phyloP scores from a whole-genome alignment of 1,140 invertebrate species.

The Drosophila arizonae region DNA sequence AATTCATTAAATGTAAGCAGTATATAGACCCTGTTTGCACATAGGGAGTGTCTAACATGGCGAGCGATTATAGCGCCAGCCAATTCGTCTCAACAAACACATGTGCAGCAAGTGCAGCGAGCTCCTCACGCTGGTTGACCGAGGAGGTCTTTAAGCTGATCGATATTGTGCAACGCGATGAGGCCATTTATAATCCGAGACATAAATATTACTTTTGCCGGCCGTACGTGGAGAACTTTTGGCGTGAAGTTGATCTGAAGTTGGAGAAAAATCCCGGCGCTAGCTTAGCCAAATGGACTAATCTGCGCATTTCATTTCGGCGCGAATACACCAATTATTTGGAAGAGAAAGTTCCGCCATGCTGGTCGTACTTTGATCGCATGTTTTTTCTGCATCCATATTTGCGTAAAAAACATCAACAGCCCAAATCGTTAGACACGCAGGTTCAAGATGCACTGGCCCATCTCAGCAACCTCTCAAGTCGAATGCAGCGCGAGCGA shows the following conservation, averaged over 20 bases:
- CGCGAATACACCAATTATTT: slow-evolving; percentile 79
- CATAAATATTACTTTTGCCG: slow-evolving; percentile 81
- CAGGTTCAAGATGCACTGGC: slow-evolving; percentile 77
- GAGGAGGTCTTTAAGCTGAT: slow-evolving; percentile 80
- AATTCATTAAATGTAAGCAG: slow-evolving; percentile 19
- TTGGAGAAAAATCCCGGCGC: slow-evolving; percentile 81
- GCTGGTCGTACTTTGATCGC: slow-evolving; percentile 80
- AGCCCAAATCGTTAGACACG: slow-evolving; percentile 71
- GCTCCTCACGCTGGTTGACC: slow-evolving; percentile 74
- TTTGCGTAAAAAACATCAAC: slow-evolving; percentile 75
- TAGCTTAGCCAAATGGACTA: slow-evolving; percentile 82
- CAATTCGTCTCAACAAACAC: slow-evolving; percentile 58
- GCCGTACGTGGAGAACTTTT: slow-evolving; percentile 81
- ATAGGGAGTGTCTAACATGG: slow-evolving; percentile 35
- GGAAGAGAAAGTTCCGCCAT: slow-evolving; percentile 78
- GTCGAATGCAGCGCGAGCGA: slow-evolving; percentile 70
- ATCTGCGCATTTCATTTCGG: slow-evolving; percentile 76
- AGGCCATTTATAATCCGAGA: slow-evolving; percentile 79
- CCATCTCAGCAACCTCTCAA: slow-evolving; percentile 70
- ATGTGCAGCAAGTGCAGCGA: slow-evolving; percentile 48
- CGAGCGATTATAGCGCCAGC: slow-evolving; percentile 52
- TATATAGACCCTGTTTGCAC: not conserved
- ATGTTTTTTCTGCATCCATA: slow-evolving; percentile 81
- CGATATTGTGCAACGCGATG: slow-evolving; percentile 77
- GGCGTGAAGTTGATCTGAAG: slow-evolving; percentile 76